phyloP scores from a whole-genome alignment of 2,797 vertebrate genomes.

The Schizothorax lantsangensis region DNA sequence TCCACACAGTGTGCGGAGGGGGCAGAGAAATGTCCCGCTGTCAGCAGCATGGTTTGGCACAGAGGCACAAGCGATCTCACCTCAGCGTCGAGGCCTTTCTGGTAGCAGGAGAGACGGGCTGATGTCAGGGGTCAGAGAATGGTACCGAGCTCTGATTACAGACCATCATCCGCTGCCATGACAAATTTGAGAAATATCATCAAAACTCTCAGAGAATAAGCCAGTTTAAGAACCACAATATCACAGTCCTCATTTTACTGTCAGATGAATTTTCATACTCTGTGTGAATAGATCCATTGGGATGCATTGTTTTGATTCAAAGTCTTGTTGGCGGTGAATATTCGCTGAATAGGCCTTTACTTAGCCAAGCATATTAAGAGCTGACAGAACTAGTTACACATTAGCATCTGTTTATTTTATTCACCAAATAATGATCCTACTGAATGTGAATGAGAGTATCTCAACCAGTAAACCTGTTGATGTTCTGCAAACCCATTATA shows the following conservation, averaged over 20 bases:
- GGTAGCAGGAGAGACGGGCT: not conserved
- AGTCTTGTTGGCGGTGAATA: not conserved
- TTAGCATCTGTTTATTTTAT: conserved; percentile 9
- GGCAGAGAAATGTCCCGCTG: conserved; percentile 58
- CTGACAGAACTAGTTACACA: conserved; percentile 11
- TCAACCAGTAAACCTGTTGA: not conserved
- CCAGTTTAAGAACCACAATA: not conserved
- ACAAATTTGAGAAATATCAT: not conserved
- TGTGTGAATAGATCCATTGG: not conserved
- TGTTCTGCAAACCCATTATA: not conserved
- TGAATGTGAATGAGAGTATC: conserved; percentile 5
- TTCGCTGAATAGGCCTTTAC: conserved; percentile 6
- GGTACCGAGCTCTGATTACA: not conserved
- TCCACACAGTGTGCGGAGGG: conserved; percentile 59
- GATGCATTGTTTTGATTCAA: conserved; percentile 5
- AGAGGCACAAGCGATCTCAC: conserved; percentile 67
- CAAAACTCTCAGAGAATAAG: not conserved
- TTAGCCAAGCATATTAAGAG: conserved; percentile 17
- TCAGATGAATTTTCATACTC: conserved; percentile 18
- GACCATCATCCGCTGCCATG: not conserved
- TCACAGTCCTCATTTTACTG: not conserved
- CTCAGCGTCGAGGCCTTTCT: not conserved
- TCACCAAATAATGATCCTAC: not conserved
- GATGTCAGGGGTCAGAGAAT: not conserved
- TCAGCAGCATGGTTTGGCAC: conserved; percentile 53